Evolutionary conservation across 2,113 vertebrate species (phyloP), one percentile per base, ranked within the genome.

Genomic region (Cricetomys ansorgei): DNA sequence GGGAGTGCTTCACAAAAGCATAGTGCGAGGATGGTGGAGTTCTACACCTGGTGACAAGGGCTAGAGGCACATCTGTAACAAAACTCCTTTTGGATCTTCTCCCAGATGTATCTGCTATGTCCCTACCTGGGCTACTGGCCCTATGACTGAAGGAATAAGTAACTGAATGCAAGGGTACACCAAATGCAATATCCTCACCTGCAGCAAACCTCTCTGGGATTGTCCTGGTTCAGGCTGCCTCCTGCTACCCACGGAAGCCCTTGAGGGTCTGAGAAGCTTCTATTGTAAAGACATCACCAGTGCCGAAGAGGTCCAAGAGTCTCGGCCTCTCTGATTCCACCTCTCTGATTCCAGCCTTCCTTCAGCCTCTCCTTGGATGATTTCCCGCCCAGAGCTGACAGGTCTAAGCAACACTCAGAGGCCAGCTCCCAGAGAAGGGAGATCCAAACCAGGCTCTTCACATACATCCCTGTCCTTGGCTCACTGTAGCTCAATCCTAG

Each of bases 381-480:
- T 64, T 91, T 95, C 80, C 90, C 37, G 65, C n/a, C 2, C 15
- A 29, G 19, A 92, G 76, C 67, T 75, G 73, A 43, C 25, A 5
- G 50, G 29, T 75, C 57, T 40, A 45, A 94, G 96, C 79, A 57
- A 10, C 10, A 67, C 59, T 40, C 64, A 50, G 79, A 96, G 95
- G 92, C 57, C 84, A 76, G 57, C 76, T 31, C 40, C 16, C 76
- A 57, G 90, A 91, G 65, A 70, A 64, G 3, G 70, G 37, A 48
- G 57, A 77, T 89, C 92, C 48, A 67, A 92, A 40, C 55, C 70
- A 73, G 50, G 40, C 79, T 91, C 95, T 93, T 84, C 79, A 72
- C 62, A 25, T 9, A n/a, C 53, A 50, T 45, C n/a, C 75, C 91
- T 85, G 92, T 92, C 92, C 96, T 96, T 97, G 96, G 89, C 57